These are phyloP conservation scores for Lampris megalopsis DNA, from an alignment of 2,113 vertebrate genomes.

Conservation along the genomic window DNA sequence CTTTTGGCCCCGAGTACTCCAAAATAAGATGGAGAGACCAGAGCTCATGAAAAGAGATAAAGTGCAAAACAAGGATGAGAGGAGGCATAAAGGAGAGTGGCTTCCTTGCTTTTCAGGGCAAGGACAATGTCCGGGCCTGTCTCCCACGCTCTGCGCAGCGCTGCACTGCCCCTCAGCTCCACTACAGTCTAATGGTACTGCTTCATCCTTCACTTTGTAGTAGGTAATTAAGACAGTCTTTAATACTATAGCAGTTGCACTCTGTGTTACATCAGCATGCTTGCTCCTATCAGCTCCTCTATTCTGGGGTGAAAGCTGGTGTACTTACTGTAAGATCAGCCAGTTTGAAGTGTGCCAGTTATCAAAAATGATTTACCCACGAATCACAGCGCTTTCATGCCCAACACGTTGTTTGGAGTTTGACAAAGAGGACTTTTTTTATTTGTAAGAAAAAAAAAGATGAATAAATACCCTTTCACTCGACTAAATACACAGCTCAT, in stretches of 20 bases:
- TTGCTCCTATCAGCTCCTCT: background rate
- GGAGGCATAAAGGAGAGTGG: slow-evolving; percentile 77
- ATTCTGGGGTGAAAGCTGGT: background rate
- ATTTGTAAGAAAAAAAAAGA: too few species aligned
- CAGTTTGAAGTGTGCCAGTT: background rate
- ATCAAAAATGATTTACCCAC: background rate
- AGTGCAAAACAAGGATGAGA: slow-evolving; percentile 81
- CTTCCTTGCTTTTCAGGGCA: slow-evolving; percentile 81
- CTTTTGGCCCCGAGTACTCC: slow-evolving; percentile 79
- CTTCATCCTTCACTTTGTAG: slow-evolving; percentile 51
- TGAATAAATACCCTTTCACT: too few species aligned
- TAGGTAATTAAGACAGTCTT: slow-evolving; percentile 2
- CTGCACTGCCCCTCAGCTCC: slow-evolving; percentile 58
- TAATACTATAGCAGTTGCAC: background rate
- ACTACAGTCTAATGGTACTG: slow-evolving; percentile 57
- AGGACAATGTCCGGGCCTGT: slow-evolving; percentile 77
- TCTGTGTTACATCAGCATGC: background rate
- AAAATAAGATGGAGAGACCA: slow-evolving; percentile 77
- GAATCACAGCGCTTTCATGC: too few species aligned
- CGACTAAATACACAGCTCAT: background rate
- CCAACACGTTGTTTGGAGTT: too few species aligned
- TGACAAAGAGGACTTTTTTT: too few species aligned
- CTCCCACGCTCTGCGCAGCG: slow-evolving; percentile 79
- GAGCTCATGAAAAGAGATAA: slow-evolving; percentile 79
- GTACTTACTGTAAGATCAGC: background rate